phyloP scores from a whole-genome alignment of 2,113 vertebrate species.

The Noctilio leporinus region DNA sequence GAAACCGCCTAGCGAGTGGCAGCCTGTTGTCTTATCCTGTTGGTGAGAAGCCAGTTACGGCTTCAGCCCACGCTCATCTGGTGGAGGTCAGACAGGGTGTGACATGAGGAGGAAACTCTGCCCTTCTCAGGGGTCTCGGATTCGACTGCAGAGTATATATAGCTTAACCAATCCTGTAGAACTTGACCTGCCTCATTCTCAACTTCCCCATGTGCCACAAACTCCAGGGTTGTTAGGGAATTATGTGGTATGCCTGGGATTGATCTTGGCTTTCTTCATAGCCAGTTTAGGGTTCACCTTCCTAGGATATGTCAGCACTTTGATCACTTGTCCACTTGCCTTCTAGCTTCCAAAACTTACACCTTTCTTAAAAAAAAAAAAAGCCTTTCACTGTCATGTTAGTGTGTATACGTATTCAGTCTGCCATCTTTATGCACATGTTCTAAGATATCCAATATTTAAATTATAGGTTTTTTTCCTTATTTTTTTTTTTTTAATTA shows the following conservation, averaged over 20 bases:
- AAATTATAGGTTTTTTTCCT: not conserved
- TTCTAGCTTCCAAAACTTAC: not conserved
- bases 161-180: not conserved
- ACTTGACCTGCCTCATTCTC: not conserved
- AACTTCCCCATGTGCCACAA: fast-evolving
- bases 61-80: not conserved
- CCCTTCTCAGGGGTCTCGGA: not conserved
- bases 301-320: not conserved
- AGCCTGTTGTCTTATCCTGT: not conserved
- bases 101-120: not conserved
- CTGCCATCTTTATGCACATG: not conserved
- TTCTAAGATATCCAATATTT: not conserved
- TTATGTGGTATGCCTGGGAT: fast-evolving
- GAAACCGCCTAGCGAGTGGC: not conserved
- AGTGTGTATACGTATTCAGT: fast-evolving
- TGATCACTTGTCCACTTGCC: not conserved
- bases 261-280: not conserved
- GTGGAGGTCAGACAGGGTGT: not conserved
- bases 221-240: fast-evolving
- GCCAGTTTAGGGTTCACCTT: not conserved
- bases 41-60: not conserved
- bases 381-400: not conserved
- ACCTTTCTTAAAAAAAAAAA: not conserved
- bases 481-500: too few species aligned
- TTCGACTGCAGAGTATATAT: not conserved